Conservation (phyloP, 1,140 invertebrate species). For the Macrobrachium rosenbergii region DNA sequence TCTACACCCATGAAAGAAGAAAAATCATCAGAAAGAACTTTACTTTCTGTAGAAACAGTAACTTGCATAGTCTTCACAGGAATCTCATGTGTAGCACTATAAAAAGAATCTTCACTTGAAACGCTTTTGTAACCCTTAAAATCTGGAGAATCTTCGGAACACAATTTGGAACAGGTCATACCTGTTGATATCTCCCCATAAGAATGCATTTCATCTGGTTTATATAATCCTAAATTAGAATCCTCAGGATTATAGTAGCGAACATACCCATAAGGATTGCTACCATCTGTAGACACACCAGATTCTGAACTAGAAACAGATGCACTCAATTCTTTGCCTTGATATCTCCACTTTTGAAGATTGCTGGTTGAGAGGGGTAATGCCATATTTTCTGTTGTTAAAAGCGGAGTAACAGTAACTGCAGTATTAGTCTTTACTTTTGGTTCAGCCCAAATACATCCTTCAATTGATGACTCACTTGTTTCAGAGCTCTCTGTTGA, state of each 20-base stretch:
- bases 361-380: neutral
- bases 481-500: conserved; percentile 14
- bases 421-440: too few species aligned
- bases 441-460: conserved; percentile 24
- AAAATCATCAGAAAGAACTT: neutral
- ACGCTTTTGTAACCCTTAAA: too few species aligned
- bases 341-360: conserved; percentile 50
- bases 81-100: neutral
- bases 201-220: conserved; percentile 8
- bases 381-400: too few species aligned
- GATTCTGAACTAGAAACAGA: conserved; percentile 50
- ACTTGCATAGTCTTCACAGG: too few species aligned
- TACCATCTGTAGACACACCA: conserved; percentile 46
- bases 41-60: neutral
- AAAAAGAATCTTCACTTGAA: neutral
- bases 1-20: too few species aligned
- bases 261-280: conserved; percentile 55
- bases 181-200: neutral
- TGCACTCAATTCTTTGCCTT: neutral
- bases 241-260: conserved; percentile 44
- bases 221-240: neutral
- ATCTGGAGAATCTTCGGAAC: too few species aligned
- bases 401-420: too few species aligned
- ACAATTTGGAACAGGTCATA: too few species aligned
- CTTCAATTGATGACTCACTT: conserved; percentile 36